Evolutionary conservation across 2,888 invertebrate species (phyloP).

Genomic region (Danaus chrysippus): DNA sequence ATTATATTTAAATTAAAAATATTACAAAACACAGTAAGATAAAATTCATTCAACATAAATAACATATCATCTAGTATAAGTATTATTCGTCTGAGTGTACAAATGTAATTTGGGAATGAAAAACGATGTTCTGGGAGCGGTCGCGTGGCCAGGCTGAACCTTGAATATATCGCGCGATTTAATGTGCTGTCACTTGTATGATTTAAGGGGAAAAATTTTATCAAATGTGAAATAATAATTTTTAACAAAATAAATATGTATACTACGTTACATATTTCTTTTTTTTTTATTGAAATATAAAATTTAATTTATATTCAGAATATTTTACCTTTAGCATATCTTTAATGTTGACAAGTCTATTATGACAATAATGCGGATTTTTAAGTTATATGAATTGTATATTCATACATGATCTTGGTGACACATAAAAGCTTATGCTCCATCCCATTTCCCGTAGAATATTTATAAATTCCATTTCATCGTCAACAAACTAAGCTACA

Average conservation of each 20-base stretch:
- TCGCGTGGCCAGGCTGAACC: constrained; percentile 31
- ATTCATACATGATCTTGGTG: constrained; percentile 6
- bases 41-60: constrained; percentile 51
- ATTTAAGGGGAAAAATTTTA: constrained; percentile 12
- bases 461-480: constrained; percentile 24
- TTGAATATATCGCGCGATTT: constrained; percentile 29
- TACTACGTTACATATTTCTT: neutral
- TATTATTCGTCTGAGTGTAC: constrained; percentile 47
- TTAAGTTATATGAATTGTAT: neutral
- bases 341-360: neutral
- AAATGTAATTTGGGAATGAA: too few species aligned
- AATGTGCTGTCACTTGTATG: constrained; percentile 9
- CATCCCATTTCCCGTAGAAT: constrained; percentile 18
- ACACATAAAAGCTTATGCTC: constrained; percentile 9
- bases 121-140: too few species aligned
- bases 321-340: neutral
- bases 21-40: constrained; percentile 21
- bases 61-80: constrained; percentile 41
- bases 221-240: neutral
- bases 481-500: constrained; percentile 27
- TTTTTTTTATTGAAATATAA: too few species aligned
- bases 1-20: neutral
- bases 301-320: neutral
- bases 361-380: neutral
- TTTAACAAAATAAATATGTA: neutral